Evolutionary conservation across 2,113 vertebrate genomes (phyloP).

Genomic region (Microcebus tavaratra): DNA sequence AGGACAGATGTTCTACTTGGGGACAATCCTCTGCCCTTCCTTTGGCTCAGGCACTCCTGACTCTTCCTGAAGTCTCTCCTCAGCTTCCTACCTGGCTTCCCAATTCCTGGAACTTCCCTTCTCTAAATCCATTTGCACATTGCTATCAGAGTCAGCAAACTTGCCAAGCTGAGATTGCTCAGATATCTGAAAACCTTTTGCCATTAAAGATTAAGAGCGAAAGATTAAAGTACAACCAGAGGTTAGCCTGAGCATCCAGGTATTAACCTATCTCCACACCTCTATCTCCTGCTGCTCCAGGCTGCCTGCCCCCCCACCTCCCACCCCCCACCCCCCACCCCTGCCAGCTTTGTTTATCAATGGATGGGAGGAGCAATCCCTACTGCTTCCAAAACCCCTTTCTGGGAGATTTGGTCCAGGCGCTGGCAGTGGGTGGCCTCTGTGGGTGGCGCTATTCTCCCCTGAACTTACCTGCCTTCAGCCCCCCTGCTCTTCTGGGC

Average conservation of each 20-base stretch:
- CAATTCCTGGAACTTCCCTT: neutral
- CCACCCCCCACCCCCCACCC: no score
- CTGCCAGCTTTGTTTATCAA: neutral
- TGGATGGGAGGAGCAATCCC: neutral
- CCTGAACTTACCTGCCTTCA: neutral
- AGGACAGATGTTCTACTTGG: neutral
- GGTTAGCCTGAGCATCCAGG: neutral
- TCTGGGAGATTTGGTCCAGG: neutral
- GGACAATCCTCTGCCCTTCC: neutral
- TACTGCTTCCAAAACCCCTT: neutral
- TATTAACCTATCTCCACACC: neutral
- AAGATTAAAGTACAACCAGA: conserved; percentile 9
- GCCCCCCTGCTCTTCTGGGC: neutral
- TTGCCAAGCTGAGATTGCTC: neutral
- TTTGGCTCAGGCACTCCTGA: neutral
- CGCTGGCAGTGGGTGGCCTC: no score
- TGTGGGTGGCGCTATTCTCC: neutral
- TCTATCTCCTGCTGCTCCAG: neutral
- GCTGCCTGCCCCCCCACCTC: no score
- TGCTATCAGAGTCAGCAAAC: neutral
- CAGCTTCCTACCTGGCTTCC: neutral
- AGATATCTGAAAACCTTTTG: neutral
- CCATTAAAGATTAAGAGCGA: neutral
- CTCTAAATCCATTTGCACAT: neutral
- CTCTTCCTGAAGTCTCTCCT: neutral